These are phyloP conservation scores for Augochlorella aurata DNA, from an alignment of 2,888 invertebrate species.

Conservation along the genomic window DNA sequence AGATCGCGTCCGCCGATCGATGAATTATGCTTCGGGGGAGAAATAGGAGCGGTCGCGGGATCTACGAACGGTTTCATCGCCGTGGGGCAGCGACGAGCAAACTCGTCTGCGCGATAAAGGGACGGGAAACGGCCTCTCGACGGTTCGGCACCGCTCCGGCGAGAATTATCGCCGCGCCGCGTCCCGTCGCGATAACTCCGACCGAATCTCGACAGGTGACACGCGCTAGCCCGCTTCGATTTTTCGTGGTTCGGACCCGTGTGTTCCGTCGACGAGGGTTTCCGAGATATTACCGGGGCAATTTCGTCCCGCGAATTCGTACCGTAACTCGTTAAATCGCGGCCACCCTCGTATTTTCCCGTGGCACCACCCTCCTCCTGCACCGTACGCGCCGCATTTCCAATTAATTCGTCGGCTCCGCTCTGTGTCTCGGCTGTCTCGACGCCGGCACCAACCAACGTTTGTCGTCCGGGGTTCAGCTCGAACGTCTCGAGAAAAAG, in stretches of 20 bases:
- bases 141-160: neutral
- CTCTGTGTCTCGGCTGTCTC: slow-evolving; percentile 33
- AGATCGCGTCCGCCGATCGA: neutral
- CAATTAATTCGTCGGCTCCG: slow-evolving; percentile 56
- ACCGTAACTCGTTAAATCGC: slow-evolving; percentile 57
- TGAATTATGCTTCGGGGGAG: neutral
- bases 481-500: slow-evolving; percentile 19
- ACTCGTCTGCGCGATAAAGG: neutral
- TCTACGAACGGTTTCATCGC: neutral
- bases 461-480: slow-evolving; percentile 8
- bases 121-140: neutral
- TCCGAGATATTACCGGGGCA: slow-evolving; percentile 26
- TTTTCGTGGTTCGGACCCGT: neutral
- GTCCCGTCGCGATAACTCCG: neutral
- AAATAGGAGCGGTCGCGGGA: too few species aligned
- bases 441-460: neutral
- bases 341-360: slow-evolving; percentile 43
- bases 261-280: neutral
- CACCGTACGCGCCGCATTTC: slow-evolving; percentile 38
- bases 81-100: neutral
- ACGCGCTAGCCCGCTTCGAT: slow-evolving; percentile 10
- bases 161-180: neutral
- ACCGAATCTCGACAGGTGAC: slow-evolving; percentile 20
- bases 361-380: neutral
- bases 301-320: slow-evolving; percentile 46